A percentile compares a stretch with the other conserved stretches of the same genome.
phyloP scores from a whole-genome alignment of 2,797 vertebrate species.

The Epinephelus awoara region DNA sequence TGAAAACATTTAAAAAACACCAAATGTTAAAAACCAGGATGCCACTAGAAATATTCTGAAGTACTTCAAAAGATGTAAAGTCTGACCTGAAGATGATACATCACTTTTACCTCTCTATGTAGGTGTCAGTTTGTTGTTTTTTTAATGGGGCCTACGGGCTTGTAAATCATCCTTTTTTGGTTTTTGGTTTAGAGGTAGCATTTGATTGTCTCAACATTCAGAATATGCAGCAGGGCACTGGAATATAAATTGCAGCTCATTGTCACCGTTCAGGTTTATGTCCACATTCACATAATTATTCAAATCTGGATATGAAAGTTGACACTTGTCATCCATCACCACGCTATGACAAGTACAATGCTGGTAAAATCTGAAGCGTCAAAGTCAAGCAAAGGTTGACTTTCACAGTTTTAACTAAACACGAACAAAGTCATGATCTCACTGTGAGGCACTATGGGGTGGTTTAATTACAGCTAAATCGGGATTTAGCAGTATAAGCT shows the following conservation, averaged over 20 bases:
- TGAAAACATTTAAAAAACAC: conserved; percentile 12
- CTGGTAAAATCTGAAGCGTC: background rate
- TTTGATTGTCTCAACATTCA: conserved; percentile 7
- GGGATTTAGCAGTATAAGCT: background rate
- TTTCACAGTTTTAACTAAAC: background rate
- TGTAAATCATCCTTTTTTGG: background rate
- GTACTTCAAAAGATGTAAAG: conserved; percentile 11
- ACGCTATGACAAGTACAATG: background rate
- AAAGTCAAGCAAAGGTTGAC: background rate
- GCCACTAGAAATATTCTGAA: conserved; percentile 24
- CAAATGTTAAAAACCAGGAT: conserved; percentile 27
- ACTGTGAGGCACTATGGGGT: background rate
- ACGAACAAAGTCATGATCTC: background rate
- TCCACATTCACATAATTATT: background rate
- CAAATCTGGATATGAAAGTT: background rate
- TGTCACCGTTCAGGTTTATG: conserved; percentile 23
- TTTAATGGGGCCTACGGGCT: background rate
- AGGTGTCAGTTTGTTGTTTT: conserved; percentile 2
- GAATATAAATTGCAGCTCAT: background rate
- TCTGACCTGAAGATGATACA: conserved; percentile 17
- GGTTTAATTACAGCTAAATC: conserved; percentile 22
- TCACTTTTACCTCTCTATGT: conserved; percentile 3
- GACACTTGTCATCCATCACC: background rate
- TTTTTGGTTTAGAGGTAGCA: conserved; percentile 8
- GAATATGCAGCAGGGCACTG: background rate